A percentile compares a stretch with the other conserved stretches of the same genome.
These are phyloP conservation scores for Xiphias gladius DNA, from an alignment of 2,113 vertebrate species.

Conservation along the genomic window DNA sequence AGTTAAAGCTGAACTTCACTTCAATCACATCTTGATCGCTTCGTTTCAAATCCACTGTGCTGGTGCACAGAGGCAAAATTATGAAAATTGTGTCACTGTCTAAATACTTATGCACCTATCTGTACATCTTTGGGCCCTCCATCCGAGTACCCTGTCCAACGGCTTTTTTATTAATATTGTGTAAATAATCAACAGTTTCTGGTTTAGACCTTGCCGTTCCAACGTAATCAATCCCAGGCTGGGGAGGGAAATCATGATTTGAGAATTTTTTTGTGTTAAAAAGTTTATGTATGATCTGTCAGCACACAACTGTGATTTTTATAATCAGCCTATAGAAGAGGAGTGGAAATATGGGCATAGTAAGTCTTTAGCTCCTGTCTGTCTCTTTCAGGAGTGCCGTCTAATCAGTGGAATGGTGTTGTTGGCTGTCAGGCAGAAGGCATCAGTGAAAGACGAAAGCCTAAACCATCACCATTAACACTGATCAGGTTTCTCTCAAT, in stretches of 20 bases:
- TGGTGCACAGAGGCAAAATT: too few relatives aligned
- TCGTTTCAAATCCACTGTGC: too few relatives aligned
- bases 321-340: slow-evolving; percentile 8
- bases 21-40: too few relatives aligned
- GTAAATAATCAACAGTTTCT: slow-evolving; percentile 42
- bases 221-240: neutral
- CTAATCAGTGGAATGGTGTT: slow-evolving; percentile 70
- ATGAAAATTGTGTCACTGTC: too few relatives aligned
- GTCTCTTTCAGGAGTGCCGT: slow-evolving; percentile 31
- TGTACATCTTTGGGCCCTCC: slow-evolving; percentile 17
- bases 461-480: slow-evolving; percentile 76
- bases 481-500: slow-evolving; percentile 81
- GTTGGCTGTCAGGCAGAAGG: slow-evolving; percentile 62
- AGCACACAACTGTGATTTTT: slow-evolving; percentile 22
- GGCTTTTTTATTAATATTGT: slow-evolving; percentile 9
- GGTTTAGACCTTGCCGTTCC: slow-evolving; percentile 7
- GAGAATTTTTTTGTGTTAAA: neutral
- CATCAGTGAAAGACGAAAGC: slow-evolving; percentile 69
- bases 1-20: too few relatives aligned
- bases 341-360: slow-evolving; percentile 15
- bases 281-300: slow-evolving; percentile 17
- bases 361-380: slow-evolving; percentile 2
- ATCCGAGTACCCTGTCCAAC: slow-evolving; percentile 23
- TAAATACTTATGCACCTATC: too few relatives aligned
- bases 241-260: neutral